Percentiles rank a stretch among this genome's conserved stretches.
phyloP scores from a whole-genome alignment of 2,888 invertebrate species.

The Athalia cordata region DNA sequence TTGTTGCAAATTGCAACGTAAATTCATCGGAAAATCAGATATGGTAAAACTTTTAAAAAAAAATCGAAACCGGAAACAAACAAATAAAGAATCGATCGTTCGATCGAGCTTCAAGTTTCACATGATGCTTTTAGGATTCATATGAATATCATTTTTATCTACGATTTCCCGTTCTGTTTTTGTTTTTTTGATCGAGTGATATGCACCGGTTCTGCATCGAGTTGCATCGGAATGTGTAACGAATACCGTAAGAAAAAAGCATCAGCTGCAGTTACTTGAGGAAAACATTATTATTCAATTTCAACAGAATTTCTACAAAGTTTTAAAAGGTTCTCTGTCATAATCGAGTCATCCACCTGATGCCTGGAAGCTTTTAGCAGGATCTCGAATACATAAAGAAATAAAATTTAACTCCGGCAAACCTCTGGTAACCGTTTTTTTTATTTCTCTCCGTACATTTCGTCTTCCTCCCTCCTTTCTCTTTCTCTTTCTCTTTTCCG shows the following conservation, averaged over 20 bases:
- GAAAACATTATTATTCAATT: constrained; percentile 35
- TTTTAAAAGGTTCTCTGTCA: constrained; percentile 36
- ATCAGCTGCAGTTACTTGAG: background rate
- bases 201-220: background rate
- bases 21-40: too few relatives aligned
- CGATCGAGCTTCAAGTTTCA: background rate
- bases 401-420: constrained; percentile 7
- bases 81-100: background rate
- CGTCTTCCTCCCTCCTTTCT: background rate
- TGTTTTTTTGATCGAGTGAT: background rate
- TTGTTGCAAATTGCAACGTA: too few relatives aligned
- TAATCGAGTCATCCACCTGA: constrained; percentile 43
- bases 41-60: background rate
- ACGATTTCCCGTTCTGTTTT: background rate
- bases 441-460: background rate
- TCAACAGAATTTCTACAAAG: constrained; percentile 28
- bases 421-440: background rate
- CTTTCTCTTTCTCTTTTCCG: constrained; percentile 1
- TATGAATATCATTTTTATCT: too few relatives aligned
- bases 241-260: background rate
- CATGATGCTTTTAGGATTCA: background rate
- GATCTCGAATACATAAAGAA: background rate
- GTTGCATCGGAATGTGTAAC: background rate
- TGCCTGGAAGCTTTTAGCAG: constrained; percentile 36
- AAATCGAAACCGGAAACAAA: background rate